A percentile compares a stretch with the other conserved stretches of the same genome.
phyloP scores from a whole-genome alignment of 2,888 invertebrate species.

The Luperina testacea region DNA sequence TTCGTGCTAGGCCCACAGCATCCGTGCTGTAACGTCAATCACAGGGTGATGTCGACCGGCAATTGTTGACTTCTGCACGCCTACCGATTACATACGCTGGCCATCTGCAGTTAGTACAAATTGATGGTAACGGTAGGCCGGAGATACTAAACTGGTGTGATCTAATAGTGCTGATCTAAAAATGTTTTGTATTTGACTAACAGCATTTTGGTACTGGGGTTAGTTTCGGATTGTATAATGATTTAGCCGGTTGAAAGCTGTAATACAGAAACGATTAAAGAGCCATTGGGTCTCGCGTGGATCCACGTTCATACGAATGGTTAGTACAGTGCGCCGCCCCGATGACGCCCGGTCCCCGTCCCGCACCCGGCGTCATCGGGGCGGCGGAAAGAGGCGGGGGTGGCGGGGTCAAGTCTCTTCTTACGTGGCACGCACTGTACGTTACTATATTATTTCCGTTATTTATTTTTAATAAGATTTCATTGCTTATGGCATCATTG shows the following conservation, averaged over 20 bases:
- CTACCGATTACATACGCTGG: constrained; percentile 15
- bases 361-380: no score
- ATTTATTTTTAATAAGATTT: background rate
- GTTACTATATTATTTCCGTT: background rate
- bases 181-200: background rate
- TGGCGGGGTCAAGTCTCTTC: no score
- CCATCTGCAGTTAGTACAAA: constrained; percentile 22
- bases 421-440: no score
- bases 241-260: background rate
- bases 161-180: no score
- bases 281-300: background rate
- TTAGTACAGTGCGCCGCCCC: no score
- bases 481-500: background rate
- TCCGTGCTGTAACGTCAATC: constrained; percentile 22
- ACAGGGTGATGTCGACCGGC: constrained; percentile 13
- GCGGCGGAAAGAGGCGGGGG: no score
- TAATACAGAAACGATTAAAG: background rate
- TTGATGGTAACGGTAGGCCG: constrained; percentile 6
- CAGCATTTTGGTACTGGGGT: background rate
- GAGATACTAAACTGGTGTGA: background rate
- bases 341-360: no score
- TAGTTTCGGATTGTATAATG: background rate
- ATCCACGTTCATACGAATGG: no score
- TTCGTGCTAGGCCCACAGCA: background rate
- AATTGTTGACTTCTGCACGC: constrained; percentile 17